phyloP scores from a whole-genome alignment of 2,797 vertebrate genomes.

The Artibeus lituratus region DNA sequence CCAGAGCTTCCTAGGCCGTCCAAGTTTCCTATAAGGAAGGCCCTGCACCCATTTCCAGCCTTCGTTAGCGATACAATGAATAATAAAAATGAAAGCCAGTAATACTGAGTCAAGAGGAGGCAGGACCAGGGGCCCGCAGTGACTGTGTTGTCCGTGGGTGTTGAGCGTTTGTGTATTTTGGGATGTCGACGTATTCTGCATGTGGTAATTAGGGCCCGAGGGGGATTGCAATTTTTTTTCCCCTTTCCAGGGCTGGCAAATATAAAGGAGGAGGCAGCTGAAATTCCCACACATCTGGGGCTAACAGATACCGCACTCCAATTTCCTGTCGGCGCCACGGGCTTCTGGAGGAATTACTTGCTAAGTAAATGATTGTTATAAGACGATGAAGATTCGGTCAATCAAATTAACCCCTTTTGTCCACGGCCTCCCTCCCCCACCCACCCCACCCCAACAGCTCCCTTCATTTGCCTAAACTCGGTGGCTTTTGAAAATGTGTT shows the following conservation, averaged over 20 bases:
- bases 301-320: constrained; percentile 78
- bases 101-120: not conserved
- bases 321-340: constrained; percentile 83
- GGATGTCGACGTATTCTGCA: constrained; percentile 71
- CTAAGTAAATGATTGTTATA: constrained; percentile 87
- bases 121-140: constrained; percentile 30
- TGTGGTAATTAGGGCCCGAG: constrained; percentile 77
- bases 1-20: not conserved
- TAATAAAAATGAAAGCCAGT: constrained; percentile 34
- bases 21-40: not conserved
- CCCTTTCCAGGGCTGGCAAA: constrained; percentile 52
- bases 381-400: constrained; percentile 84
- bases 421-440: constrained; percentile 33
- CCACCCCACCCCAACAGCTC: constrained; percentile 69
- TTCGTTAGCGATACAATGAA: constrained; percentile 67
- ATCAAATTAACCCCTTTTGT: constrained; percentile 89
- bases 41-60: constrained; percentile 32
- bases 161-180: constrained; percentile 66
- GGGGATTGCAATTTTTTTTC: not conserved
- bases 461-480: constrained; percentile 85
- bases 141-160: constrained; percentile 49
- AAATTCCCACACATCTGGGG: constrained; percentile 86
- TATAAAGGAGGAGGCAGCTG: constrained; percentile 59
- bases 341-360: constrained; percentile 82
- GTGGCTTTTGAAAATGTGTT: constrained; percentile 81